These are phyloP conservation scores for Neotragus pygmaeus DNA, from an alignment of 2,113 vertebrate species.

Conservation along the genomic window DNA sequence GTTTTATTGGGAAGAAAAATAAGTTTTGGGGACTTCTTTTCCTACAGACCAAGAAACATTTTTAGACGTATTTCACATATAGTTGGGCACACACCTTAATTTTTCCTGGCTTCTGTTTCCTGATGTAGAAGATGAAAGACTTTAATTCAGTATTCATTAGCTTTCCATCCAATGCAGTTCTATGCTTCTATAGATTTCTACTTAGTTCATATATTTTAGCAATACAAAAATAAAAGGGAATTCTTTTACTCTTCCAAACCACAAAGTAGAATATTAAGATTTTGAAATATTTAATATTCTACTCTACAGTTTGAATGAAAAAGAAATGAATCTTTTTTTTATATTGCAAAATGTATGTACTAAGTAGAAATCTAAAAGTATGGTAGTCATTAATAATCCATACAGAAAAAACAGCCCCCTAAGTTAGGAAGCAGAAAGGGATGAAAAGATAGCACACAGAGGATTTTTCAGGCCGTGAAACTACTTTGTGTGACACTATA, in stretches of 20 bases:
- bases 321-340: background rate
- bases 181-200: background rate
- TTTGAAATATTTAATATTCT: background rate
- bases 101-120: slow-evolving; percentile 25
- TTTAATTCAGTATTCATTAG: background rate
- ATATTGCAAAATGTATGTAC: background rate
- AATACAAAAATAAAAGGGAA: background rate
- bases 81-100: slow-evolving; percentile 12
- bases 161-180: background rate
- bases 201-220: background rate
- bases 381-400: background rate
- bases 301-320: background rate
- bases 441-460: background rate
- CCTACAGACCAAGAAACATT: background rate
- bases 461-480: background rate
- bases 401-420: background rate
- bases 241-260: background rate
- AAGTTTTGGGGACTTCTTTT: background rate
- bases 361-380: background rate
- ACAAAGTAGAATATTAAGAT: background rate
- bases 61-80: slow-evolving; percentile 34
- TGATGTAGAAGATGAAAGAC: background rate
- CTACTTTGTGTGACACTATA: background rate
- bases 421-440: background rate
- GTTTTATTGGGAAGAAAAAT: background rate